Evolutionary conservation across 2,113 vertebrate species (phyloP).

Genomic region (Perca schrenkii): DNA sequence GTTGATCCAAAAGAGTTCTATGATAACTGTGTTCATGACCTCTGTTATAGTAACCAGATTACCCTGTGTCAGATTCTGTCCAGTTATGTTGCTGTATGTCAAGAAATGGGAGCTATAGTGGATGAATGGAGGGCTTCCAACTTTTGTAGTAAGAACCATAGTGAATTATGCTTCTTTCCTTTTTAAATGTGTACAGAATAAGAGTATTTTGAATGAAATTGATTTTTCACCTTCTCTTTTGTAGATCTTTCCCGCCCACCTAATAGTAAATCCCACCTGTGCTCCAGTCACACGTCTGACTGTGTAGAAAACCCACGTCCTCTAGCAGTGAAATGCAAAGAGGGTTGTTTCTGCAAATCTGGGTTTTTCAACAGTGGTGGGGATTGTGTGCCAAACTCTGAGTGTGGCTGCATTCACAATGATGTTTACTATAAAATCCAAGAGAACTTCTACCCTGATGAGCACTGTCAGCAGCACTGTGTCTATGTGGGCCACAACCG

Average conservation of each 20-base stretch:
- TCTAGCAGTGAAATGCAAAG: conserved; percentile 30
- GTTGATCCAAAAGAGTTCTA: conserved; percentile 60
- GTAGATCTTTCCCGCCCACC: conserved; percentile 41
- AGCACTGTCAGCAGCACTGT: conserved; percentile 57
- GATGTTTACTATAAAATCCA: conserved; percentile 48
- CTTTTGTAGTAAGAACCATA: conserved; percentile 56
- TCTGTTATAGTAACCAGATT: conserved; percentile 52
- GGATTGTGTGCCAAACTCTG: conserved; percentile 27
- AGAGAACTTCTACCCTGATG: conserved; percentile 55
- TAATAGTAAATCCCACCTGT: conserved; percentile 51
- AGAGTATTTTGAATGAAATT: neutral
- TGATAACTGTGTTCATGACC: conserved; percentile 67
- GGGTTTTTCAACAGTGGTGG: conserved; percentile 32
- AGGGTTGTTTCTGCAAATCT: conserved; percentile 51
- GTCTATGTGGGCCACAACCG: conserved; percentile 45
- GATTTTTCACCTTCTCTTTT: neutral
- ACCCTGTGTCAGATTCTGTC: conserved; percentile 59
- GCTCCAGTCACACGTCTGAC: conserved; percentile 35
- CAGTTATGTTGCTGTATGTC: conserved; percentile 61
- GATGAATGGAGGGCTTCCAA: conserved; percentile 60
- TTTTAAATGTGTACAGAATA: neutral
- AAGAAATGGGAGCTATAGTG: conserved; percentile 52
- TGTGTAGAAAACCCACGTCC: conserved; percentile 38
- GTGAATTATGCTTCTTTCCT: neutral
- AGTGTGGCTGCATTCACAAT: conserved; percentile 52